Conservation (phyloP, 2,888 invertebrate genomes). For the Acanthosoma haemorrhoidale region DNA sequence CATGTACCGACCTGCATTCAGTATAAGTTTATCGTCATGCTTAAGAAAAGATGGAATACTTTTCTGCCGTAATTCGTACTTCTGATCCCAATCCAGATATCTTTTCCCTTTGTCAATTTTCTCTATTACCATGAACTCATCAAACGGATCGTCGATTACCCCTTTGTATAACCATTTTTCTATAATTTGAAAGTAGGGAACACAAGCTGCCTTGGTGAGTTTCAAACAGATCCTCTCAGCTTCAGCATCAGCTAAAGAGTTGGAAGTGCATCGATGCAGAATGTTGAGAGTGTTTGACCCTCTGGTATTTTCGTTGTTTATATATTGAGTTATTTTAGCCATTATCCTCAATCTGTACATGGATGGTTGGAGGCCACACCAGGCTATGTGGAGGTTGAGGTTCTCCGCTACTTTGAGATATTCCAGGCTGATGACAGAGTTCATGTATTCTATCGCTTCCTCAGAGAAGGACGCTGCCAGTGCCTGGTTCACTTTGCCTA, state of each 20-base stretch:
- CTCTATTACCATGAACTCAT: conserved; percentile 49
- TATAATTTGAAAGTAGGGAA: conserved; percentile 85
- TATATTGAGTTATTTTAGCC: conserved; percentile 21
- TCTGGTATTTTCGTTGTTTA: conserved; percentile 57
- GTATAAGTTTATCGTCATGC: conserved; percentile 78
- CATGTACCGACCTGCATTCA: conserved; percentile 92
- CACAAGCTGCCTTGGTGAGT: conserved; percentile 76
- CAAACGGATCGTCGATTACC: conserved; percentile 82
- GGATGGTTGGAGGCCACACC: conserved; percentile 20
- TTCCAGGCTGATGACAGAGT: conserved; percentile 43
- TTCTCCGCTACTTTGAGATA: neutral
- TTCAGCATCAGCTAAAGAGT: conserved; percentile 23
- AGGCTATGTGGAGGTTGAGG: conserved; percentile 22
- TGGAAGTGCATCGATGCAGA: conserved; percentile 69
- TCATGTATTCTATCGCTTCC: conserved; percentile 70
- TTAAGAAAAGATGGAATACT: conserved; percentile 83
- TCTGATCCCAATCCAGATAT: conserved; percentile 93
- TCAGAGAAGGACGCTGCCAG: conserved; percentile 74
- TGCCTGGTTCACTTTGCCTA: conserved; percentile 88
- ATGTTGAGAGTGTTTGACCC: conserved; percentile 80
- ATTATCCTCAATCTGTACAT: conserved; percentile 2
- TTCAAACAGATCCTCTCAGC: conserved; percentile 60
- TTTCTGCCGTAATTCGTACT: conserved; percentile 77
- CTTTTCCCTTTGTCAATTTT: conserved; percentile 10
- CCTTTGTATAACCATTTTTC: conserved; percentile 94